Evolutionary conservation across 2,888 invertebrate genomes (phyloP), one percentile per base, ranked within the genome.

Genomic region (Folsomia manolachei): DNA sequence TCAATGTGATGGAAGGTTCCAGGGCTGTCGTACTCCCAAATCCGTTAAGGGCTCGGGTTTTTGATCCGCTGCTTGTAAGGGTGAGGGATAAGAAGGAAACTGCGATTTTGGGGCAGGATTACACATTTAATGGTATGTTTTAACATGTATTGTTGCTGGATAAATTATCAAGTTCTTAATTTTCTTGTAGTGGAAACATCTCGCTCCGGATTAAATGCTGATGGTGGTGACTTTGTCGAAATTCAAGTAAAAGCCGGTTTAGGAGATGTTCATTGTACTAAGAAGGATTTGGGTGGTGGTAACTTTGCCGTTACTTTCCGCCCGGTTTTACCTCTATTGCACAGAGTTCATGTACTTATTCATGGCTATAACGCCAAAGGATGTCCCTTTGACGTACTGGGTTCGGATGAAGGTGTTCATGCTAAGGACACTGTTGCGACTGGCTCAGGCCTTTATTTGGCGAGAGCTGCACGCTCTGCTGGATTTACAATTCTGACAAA

Each of bases 291-390:
- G 60, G 90, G 90, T 79, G 90, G 91, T 27, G 89, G 89, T 63
- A 86, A 92, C 69, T 91, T 92, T 85, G 92, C 93, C 84, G 90
- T 93, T 27, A 89, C 92, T 73, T 96, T 95, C 85, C 93, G 94
- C 83, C 97, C 97, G 0, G 89, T 90, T 0, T 86, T 92, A 53
- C 91, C 94, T 1, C 93, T 95, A 24, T 92, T 94, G 1, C 96
- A 97, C 84, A 88, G 91, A 81, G 88, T 97, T 71, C 89, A 91
- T 74, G 88, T 97, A 67, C 89, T 91, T 79, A 95, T 94, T 85
- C 95, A 95, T 84, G 93, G 92, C 63, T 89, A 94, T 60, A 93
- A 93, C 69, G 81, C 84, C 21, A 83, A 85, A 71, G 85, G 85
- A 24, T 80, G 77, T 68, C 81, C 81, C 0, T 81, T 81, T 66